phyloP scores from a whole-genome alignment of 2,113 vertebrate genomes.

The Addax nasomaculatus region DNA sequence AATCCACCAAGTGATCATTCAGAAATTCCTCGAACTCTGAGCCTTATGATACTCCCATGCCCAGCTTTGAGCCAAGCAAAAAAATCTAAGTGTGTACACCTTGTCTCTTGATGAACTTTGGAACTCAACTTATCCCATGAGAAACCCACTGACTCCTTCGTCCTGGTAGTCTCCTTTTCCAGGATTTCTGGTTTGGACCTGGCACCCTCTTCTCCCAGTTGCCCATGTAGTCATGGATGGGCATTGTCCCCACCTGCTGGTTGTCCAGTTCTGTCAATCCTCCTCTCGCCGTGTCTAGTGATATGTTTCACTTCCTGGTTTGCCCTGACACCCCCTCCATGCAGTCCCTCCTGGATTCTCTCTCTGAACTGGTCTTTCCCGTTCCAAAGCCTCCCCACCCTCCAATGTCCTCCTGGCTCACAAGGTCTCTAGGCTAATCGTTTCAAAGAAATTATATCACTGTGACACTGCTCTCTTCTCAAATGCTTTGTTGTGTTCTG shows the following conservation, averaged over 20 bases:
- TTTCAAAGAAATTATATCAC: neutral
- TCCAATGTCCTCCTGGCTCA: neutral
- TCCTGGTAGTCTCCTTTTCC: neutral
- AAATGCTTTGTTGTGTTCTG: neutral
- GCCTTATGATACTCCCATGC: neutral
- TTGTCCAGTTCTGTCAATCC: neutral
- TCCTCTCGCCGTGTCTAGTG: fast-evolving
- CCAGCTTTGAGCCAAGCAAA: neutral
- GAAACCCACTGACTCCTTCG: neutral
- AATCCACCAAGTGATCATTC: neutral
- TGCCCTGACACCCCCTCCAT: neutral
- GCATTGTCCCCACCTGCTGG: neutral
- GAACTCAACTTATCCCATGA: neutral
- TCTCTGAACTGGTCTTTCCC: neutral
- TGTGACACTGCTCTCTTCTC: neutral
- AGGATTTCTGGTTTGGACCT: neutral
- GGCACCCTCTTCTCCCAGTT: neutral
- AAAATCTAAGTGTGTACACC: neutral
- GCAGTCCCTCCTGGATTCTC: neutral
- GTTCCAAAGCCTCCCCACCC: neutral
- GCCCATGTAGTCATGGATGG: neutral
- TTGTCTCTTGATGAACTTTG: neutral
- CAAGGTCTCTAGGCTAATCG: neutral
- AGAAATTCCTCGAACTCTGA: neutral
- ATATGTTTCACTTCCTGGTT: too few species aligned